A percentile compares a stretch with the other conserved stretches of the same genome.
Evolutionary conservation across 2,888 invertebrate species (phyloP).

Genomic region (Yponomeuta sedellus): DNA sequence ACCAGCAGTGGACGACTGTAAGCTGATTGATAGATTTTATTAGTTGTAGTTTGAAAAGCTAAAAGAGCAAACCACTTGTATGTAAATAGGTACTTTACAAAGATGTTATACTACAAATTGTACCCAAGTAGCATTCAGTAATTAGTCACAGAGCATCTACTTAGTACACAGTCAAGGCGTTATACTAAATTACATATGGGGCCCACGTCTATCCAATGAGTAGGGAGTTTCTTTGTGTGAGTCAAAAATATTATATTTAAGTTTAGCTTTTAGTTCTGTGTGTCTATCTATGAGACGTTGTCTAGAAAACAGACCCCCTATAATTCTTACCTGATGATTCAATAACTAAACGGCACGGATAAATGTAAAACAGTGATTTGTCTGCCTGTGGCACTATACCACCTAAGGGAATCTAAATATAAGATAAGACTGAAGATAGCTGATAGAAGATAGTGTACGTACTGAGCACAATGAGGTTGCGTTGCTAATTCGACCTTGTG

Average conservation of each 20-base stretch:
- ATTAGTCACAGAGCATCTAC: background rate
- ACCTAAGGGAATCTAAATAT: conserved; percentile 11
- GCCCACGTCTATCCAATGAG: background rate
- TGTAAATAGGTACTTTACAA: background rate
- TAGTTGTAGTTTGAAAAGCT: background rate
- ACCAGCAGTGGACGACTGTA: too few species aligned
- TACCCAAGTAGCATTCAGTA: background rate
- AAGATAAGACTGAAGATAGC: conserved; percentile 37
- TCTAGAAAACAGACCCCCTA: too few species aligned
- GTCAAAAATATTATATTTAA: too few species aligned
- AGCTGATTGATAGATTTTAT: background rate
- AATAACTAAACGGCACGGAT: background rate
- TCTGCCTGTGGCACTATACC: background rate
- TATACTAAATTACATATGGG: background rate
- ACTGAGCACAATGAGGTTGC: conserved; percentile 32
- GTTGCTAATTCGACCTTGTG: conserved; percentile 59
- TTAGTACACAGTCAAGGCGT: background rate
- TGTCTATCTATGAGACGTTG: too few species aligned
- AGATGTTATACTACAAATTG: background rate
- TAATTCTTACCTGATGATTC: background rate
- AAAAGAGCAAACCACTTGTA: background rate
- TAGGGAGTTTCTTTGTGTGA: background rate
- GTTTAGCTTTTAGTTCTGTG: too few species aligned
- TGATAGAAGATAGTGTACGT: too few species aligned
- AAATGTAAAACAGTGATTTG: background rate